Base-by-base conservation (phyloP, 2,888 invertebrate species). In the Tortrix viridana region DNA sequence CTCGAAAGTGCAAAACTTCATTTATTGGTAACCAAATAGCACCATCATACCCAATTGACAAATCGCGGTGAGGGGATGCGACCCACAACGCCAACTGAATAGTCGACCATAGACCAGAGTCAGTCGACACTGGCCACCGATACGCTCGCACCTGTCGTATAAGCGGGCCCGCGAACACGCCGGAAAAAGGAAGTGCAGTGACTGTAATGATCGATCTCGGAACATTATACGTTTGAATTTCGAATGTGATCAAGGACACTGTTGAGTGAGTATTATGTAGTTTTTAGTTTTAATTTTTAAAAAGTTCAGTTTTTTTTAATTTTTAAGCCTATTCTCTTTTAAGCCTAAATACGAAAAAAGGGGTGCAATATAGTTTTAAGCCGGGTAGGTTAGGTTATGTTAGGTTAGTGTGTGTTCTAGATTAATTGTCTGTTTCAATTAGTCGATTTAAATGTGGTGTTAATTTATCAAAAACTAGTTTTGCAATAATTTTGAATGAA, bases 121-220 rank as follows among this genome's bases (percentile, higher is more conserved):
- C 63, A 63, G 65, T 61, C 61, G 61, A 52, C 52, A 65, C 56
- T 52, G 46, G 49, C 50, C 62, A 20, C 26, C 66, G 65, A 32
- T 43, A 56, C 54, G 57, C 43, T 50, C 62, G 66, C 66, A 66
- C 66, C 66, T 59, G 66, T 55, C 65, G 49, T 32, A 6, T 44
- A 7, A 14, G 20, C 20, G 26, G 22, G 26, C 53, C 52, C 67
- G 64, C 58, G 65, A 76, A 60, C 70, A 68, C 77, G 65, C 67
- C 75, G 80, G 80, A 77, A 81, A 65, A 65, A 62, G 86, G 86
- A 87, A 89, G 89, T 89, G 89, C 84, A 87, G 89, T 88, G 89
- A 81, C 77, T 78, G 78, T 72, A 73, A 78, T 72, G 71, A 53
- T 41, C 75, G 72, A 73, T 74, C 67, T 72, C 50, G 49, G 19